Conservation (phyloP, 2,113 vertebrate species). For the Microcebus ravelobensis region DNA sequence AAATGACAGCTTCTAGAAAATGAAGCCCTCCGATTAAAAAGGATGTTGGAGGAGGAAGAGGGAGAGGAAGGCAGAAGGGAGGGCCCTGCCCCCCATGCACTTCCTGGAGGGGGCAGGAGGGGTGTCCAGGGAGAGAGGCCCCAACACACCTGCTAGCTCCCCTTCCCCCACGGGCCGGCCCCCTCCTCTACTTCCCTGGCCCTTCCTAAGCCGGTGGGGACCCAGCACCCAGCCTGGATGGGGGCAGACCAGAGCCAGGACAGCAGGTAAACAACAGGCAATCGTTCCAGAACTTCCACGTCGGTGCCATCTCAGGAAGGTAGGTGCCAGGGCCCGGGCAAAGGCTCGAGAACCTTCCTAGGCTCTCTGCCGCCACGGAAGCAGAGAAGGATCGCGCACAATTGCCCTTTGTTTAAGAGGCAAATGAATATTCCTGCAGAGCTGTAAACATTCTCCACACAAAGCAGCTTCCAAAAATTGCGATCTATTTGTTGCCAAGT, state of each 20-base stretch:
- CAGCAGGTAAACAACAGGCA: neutral
- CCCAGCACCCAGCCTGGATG: neutral
- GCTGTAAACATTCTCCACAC: neutral
- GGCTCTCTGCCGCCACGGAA: accelerated
- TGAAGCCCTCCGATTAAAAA: slow-evolving; percentile 78
- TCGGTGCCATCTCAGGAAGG: accelerated
- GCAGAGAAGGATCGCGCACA: accelerated
- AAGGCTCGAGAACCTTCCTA: neutral
- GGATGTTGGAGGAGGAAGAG: slow-evolving; percentile 39
- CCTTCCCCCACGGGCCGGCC: neutral
- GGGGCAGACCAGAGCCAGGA: neutral
- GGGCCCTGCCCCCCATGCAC: neutral
- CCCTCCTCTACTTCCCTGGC: neutral
- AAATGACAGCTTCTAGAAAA: slow-evolving; percentile 87
- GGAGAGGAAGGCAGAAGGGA: neutral
- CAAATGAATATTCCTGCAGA: accelerated
- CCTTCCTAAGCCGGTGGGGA: neutral
- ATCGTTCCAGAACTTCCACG: neutral
- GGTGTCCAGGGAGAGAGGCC: neutral
- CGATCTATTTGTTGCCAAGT: slow-evolving; percentile 4
- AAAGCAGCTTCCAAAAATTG: slow-evolving; percentile 44
- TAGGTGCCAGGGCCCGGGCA: neutral
- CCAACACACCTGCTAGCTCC: neutral
- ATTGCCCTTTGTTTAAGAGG: neutral
- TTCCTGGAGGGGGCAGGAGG: neutral